A percentile compares a stretch with the other conserved stretches of the same genome.
phyloP scores from a whole-genome alignment of 1,140 invertebrate species.

The Amphibalanus amphitrite region DNA sequence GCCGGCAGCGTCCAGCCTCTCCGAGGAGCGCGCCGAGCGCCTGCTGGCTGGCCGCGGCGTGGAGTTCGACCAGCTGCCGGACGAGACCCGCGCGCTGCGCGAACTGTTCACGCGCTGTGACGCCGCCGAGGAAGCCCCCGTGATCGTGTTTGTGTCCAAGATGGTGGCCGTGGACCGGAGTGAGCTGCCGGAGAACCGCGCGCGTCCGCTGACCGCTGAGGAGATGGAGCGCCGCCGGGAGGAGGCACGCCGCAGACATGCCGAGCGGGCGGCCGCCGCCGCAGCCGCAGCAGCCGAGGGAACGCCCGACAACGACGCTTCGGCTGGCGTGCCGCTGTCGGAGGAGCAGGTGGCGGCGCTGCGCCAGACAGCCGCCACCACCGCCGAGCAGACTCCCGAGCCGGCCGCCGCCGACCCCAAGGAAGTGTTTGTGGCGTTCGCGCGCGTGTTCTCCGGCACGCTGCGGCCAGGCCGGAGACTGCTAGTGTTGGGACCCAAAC shows the following conservation, averaged over 20 bases:
- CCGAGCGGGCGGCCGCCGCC: constrained; percentile 25
- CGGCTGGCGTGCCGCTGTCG: constrained; percentile 4
- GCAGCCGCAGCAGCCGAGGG: not conserved
- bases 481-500: constrained; percentile 78
- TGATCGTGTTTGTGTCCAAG: constrained; percentile 87
- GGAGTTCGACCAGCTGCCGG: constrained; percentile 44
- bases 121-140: constrained; percentile 41
- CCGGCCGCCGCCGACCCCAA: not conserved
- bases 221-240: constrained; percentile 54
- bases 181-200: constrained; percentile 51
- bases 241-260: constrained; percentile 42
- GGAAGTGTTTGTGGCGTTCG: constrained; percentile 67
- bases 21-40: constrained; percentile 53
- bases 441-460: constrained; percentile 78
- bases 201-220: constrained; percentile 49
- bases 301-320: not conserved
- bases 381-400: not conserved
- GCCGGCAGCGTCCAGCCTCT: constrained; percentile 60
- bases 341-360: constrained; percentile 7
- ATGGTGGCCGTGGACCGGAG: constrained; percentile 29
- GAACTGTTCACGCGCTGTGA: constrained; percentile 54
- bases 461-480: constrained; percentile 52
- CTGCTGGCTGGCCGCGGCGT: constrained; percentile 22
- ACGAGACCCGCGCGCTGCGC: constrained; percentile 53
- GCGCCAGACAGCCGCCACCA: not conserved